Conservation (phyloP, 2,113 vertebrate species). For the Psittacula cyanocephala region DNA sequence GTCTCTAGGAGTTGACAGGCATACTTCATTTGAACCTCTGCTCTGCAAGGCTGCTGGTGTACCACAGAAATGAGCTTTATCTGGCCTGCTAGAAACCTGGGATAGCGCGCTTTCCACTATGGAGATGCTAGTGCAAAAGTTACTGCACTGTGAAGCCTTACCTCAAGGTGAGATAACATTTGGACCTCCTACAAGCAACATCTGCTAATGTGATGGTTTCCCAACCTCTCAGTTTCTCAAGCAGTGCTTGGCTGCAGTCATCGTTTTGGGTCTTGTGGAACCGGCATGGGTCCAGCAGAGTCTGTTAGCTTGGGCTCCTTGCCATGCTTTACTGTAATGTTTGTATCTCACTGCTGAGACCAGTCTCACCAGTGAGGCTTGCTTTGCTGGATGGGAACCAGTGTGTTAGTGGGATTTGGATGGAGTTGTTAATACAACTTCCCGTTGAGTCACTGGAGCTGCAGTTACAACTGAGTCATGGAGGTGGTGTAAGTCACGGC, state of each 20-base stretch:
- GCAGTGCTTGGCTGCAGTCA: constrained; percentile 7
- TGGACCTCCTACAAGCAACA: constrained; percentile 59
- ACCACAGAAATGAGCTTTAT: neutral
- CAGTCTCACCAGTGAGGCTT: constrained; percentile 60
- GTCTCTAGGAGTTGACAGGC: neutral
- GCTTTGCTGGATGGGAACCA: constrained; percentile 56
- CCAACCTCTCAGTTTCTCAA: constrained; percentile 53
- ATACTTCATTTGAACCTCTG: neutral
- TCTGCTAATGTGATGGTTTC: constrained; percentile 63
- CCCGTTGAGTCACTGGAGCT: constrained; percentile 50
- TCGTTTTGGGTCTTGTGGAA: constrained; percentile 48
- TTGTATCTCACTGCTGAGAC: constrained; percentile 42
- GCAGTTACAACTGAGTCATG: constrained; percentile 48
- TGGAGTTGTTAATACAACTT: constrained; percentile 24
- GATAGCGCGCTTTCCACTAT: neutral
- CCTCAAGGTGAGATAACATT: constrained; percentile 57
- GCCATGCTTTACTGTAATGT: constrained; percentile 17
- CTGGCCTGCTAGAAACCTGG: constrained; percentile 9
- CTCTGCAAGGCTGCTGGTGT: neutral
- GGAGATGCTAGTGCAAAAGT: neutral
- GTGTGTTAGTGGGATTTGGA: constrained; percentile 27
- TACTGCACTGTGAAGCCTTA: neutral
- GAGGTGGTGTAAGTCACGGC: neutral
- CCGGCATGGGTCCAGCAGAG: constrained; percentile 24
- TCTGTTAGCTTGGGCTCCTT: constrained; percentile 63